These are phyloP conservation scores for Tarsius wallacei DNA, from an alignment of 2,797 vertebrate species.

Conservation along the genomic window DNA sequence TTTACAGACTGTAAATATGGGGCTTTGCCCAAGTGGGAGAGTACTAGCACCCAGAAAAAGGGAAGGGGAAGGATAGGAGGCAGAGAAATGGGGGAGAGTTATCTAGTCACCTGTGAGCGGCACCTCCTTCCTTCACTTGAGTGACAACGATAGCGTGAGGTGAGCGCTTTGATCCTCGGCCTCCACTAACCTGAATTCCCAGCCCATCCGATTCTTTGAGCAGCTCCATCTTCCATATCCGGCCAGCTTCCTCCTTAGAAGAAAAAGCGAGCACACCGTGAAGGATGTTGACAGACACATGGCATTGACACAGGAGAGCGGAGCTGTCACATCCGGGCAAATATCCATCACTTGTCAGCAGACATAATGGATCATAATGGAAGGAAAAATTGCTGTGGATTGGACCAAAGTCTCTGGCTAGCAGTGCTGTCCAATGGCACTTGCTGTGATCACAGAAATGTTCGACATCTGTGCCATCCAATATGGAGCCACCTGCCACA, in stretches of 20 bases:
- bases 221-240: slow-evolving; percentile 99
- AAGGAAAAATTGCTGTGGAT: not conserved
- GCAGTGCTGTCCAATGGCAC: not conserved
- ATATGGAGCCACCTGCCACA: not conserved
- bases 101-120: slow-evolving; percentile 95
- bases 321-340: not conserved
- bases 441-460: not conserved
- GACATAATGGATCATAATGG: not conserved
- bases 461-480: not conserved
- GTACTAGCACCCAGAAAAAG: not conserved
- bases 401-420: not conserved
- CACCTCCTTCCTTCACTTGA: slow-evolving; percentile 96
- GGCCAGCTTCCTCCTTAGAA: slow-evolving; percentile 94
- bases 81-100: not conserved
- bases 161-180: slow-evolving; percentile 96
- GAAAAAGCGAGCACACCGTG: slow-evolving; percentile 87
- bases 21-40: slow-evolving; percentile 13
- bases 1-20: not conserved
- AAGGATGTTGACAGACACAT: slow-evolving; percentile 77
- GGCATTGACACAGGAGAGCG: not conserved
- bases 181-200: slow-evolving; percentile 98
- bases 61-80: not conserved
- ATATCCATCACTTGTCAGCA: not conserved
- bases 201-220: slow-evolving; percentile 96
- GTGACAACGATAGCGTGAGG: slow-evolving; percentile 97